Evolutionary conservation across 2,888 invertebrate species (phyloP).

Genomic region (Cantharis rustica): DNA sequence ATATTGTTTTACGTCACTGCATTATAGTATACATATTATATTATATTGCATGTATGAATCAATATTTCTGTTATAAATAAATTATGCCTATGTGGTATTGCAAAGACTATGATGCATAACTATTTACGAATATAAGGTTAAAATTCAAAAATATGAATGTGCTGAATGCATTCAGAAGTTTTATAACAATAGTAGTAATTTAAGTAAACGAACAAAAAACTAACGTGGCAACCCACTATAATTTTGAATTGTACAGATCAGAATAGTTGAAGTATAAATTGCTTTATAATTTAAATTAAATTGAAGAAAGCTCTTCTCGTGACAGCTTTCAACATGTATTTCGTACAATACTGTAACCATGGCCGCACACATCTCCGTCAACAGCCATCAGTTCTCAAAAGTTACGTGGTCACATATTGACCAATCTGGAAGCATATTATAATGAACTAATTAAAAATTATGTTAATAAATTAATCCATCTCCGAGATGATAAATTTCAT

Average conservation of each 20-base stretch:
- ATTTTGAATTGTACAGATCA: not conserved
- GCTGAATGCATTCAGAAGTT: too few species aligned
- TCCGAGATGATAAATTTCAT: not conserved
- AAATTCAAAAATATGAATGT: not conserved
- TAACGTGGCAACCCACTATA: too few species aligned
- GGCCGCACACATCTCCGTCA: not conserved
- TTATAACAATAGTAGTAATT: too few species aligned
- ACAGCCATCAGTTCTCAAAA: not conserved
- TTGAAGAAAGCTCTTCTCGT: not conserved
- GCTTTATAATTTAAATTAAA: not conserved
- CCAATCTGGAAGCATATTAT: not conserved
- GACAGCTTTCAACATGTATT: not conserved
- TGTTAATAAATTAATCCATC: not conserved
- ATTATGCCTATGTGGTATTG: too few species aligned
- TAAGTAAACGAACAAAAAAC: too few species aligned
- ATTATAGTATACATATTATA: too few species aligned
- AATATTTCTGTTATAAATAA: too few species aligned
- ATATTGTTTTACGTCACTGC: too few species aligned
- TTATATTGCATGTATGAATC: too few species aligned
- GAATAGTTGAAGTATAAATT: not conserved
- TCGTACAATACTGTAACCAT: not conserved
- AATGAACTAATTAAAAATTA: not conserved
- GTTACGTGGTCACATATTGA: not conserved
- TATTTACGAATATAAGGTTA: too few species aligned
- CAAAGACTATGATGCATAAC: too few species aligned